A percentile compares a stretch with the other conserved stretches of the same genome.
phyloP scores from a whole-genome alignment of 2,797 vertebrate genomes.

The Buceros bicornis region DNA sequence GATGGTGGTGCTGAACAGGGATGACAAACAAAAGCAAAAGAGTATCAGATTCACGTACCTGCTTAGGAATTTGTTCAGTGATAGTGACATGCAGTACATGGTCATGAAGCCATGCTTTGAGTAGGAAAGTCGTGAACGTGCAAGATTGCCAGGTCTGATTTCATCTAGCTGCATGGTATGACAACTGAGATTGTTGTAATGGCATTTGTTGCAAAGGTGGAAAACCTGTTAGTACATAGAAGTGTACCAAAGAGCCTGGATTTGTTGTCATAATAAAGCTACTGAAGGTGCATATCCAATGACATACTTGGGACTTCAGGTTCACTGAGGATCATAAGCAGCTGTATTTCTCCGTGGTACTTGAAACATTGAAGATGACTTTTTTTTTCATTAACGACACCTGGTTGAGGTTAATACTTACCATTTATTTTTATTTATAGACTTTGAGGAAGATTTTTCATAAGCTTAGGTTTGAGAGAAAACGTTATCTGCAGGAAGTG shows the following conservation, averaged over 20 bases:
- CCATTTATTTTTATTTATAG: conserved; percentile 9
- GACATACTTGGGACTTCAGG: not conserved
- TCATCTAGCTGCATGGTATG: not conserved
- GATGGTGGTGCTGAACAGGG: not conserved
- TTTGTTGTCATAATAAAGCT: not conserved
- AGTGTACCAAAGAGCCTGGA: not conserved
- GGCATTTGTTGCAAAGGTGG: not conserved
- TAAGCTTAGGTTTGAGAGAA: conserved; percentile 9
- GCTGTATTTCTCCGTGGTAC: not conserved
- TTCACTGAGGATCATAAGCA: not conserved
- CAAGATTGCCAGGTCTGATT: not conserved
- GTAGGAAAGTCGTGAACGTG: not conserved
- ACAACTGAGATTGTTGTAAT: not conserved
- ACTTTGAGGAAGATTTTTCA: conserved; percentile 46
- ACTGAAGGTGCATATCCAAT: not conserved
- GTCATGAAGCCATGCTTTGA: not conserved
- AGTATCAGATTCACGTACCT: not conserved
- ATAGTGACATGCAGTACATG: not conserved
- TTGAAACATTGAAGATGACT: not conserved
- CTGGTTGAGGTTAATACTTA: not conserved
- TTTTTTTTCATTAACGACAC: not conserved
- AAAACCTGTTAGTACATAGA: not conserved
- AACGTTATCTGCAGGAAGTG: not conserved
- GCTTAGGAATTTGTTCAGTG: not conserved
- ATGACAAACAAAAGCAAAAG: not conserved